phyloP scores from a whole-genome alignment of 2,113 vertebrate genomes.

The Ifrita kowaldi region DNA sequence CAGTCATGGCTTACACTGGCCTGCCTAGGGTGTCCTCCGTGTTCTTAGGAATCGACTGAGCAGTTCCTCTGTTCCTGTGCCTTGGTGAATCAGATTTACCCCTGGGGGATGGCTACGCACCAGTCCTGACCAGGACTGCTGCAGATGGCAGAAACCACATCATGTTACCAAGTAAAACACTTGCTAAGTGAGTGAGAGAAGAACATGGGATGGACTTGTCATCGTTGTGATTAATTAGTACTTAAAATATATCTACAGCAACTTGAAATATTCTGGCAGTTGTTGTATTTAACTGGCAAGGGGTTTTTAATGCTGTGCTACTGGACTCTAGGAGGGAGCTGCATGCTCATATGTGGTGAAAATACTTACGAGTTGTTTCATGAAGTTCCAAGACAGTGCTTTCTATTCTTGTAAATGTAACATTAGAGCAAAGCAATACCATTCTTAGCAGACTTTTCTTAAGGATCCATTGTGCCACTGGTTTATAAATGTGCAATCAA shows the following conservation, averaged over 20 bases:
- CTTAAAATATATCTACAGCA: background rate
- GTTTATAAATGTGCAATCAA: background rate
- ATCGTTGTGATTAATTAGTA: background rate
- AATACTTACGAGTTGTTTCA: background rate
- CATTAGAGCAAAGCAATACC: background rate
- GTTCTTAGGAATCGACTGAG: background rate
- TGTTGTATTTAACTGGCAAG: background rate
- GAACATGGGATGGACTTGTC: background rate
- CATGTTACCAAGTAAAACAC: background rate
- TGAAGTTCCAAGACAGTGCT: background rate
- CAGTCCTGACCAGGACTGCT: background rate
- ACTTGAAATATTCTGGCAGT: background rate
- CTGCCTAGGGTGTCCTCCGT: background rate
- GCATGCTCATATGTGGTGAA: background rate
- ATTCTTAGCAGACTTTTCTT: background rate
- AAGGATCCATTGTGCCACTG: background rate
- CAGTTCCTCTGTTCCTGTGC: background rate
- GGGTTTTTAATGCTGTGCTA: background rate
- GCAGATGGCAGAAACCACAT: background rate
- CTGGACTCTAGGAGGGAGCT: background rate
- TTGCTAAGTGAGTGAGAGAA: background rate
- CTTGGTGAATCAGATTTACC: background rate
- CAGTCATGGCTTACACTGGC: background rate
- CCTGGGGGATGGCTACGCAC: fast-evolving
- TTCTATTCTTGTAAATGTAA: background rate